Percentiles rank a stretch among this genome's conserved stretches.
Conservation (phyloP, 2,797 vertebrate species). For the Mormyrus proboscirostris region DNA sequence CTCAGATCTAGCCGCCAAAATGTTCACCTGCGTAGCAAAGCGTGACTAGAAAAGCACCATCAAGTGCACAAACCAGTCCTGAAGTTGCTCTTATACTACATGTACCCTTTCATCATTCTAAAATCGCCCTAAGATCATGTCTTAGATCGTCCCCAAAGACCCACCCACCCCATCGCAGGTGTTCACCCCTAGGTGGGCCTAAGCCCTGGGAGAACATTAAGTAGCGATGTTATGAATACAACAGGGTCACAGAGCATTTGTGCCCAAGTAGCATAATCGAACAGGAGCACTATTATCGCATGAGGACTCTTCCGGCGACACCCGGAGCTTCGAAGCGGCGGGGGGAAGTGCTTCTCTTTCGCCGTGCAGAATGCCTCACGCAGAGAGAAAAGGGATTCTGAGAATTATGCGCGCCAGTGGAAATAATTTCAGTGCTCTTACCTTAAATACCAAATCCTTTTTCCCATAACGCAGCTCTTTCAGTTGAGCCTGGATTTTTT, state of each 20-base stretch:
- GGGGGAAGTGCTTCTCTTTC: neutral
- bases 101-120: neutral
- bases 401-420: neutral
- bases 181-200: neutral
- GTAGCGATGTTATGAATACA: neutral
- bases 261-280: neutral
- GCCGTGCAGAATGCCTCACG: neutral
- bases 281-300: neutral
- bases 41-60: neutral
- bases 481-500: slow-evolving; percentile 95
- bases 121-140: neutral
- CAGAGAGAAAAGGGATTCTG: neutral
- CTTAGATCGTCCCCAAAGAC: neutral
- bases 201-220: neutral
- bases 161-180: neutral
- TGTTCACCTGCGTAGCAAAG: neutral
- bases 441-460: slow-evolving; percentile 98
- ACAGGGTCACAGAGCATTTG: neutral
- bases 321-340: neutral
- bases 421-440: slow-evolving; percentile 56
- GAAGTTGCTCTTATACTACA: neutral
- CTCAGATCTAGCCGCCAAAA: neutral
- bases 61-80: neutral
- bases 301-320: neutral
- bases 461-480: slow-evolving; percentile 96